phyloP scores from a whole-genome alignment of 2,888 invertebrate genomes.

The Venusia cambrica region DNA sequence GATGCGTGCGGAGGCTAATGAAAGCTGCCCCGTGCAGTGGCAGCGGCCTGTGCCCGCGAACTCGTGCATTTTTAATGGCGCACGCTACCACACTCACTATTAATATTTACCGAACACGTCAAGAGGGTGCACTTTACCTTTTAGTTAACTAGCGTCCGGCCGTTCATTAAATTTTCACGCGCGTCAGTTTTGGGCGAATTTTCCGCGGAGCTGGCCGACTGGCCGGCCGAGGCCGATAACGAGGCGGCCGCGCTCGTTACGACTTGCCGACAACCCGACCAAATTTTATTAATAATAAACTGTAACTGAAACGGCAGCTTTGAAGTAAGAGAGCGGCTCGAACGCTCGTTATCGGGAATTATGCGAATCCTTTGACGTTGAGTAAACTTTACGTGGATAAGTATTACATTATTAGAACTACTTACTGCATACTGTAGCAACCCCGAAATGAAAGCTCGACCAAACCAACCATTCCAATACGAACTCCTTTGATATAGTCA shows the following conservation, averaged over 20 bases:
- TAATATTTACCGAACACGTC: slow-evolving; percentile 81
- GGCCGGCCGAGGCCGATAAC: slow-evolving; percentile 69
- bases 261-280: slow-evolving; percentile 56
- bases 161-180: slow-evolving; percentile 82
- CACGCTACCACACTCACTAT: slow-evolving; percentile 78
- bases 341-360: slow-evolving; percentile 76
- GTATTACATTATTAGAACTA: slow-evolving; percentile 29
- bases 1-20: slow-evolving; percentile 59
- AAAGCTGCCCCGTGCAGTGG: slow-evolving; percentile 35
- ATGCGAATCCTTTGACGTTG: slow-evolving; percentile 73
- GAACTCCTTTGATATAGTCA: slow-evolving; percentile 2
- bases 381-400: slow-evolving; percentile 33
- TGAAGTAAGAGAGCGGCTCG: slow-evolving; percentile 73
- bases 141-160: slow-evolving; percentile 81
- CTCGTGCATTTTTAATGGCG: slow-evolving; percentile 79
- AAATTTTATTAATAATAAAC: slow-evolving; percentile 80
- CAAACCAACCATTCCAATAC: slow-evolving; percentile 13
- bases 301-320: slow-evolving; percentile 76
- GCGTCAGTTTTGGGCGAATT: slow-evolving; percentile 80
- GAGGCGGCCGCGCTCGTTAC: slow-evolving; percentile 66
- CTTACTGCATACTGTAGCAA: slow-evolving; percentile 16
- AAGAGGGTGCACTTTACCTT: slow-evolving; percentile 82
- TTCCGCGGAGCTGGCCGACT: slow-evolving; percentile 78
- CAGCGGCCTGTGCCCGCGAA: slow-evolving; percentile 64
- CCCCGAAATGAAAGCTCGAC: slow-evolving; percentile 2